phyloP scores from a whole-genome alignment of 2,113 vertebrate species.

The Bufo gargarizans region DNA sequence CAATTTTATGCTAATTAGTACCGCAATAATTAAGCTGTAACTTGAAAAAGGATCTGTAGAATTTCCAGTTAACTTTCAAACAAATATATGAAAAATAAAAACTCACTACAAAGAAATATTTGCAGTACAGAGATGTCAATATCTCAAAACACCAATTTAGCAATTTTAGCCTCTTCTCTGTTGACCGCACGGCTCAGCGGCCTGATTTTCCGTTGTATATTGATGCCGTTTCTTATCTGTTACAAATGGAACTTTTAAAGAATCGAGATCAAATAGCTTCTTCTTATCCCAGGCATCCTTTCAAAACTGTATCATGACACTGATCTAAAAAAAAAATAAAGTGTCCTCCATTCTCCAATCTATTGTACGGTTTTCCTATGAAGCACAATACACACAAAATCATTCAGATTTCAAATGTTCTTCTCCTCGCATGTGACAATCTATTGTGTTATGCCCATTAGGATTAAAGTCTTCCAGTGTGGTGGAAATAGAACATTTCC shows the following conservation, averaged over 20 bases:
- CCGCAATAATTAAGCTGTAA: neutral
- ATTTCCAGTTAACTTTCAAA: conserved; percentile 4
- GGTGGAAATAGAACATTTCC: neutral
- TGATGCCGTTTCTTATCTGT: conserved; percentile 33
- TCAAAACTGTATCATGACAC: conserved; percentile 37
- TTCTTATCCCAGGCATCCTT: conserved; percentile 21
- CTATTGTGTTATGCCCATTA: conserved; percentile 29
- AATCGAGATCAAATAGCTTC: conserved; percentile 33
- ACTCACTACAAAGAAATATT: neutral
- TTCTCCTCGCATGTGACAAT: conserved; percentile 25
- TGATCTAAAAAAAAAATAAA: conserved; percentile 22
- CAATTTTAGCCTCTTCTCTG: neutral
- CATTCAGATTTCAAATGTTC: conserved; percentile 17
- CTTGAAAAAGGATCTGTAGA: neutral
- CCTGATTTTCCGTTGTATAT: conserved; percentile 19
- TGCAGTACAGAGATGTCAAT: neutral
- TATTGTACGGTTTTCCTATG: neutral
- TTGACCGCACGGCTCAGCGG: conserved; percentile 29
- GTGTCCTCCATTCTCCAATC: neutral
- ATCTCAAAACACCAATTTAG: neutral
- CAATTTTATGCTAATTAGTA: conserved; percentile 24
- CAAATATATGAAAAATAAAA: neutral
- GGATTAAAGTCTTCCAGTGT: conserved; percentile 33
- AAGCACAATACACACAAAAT: conserved; percentile 1
- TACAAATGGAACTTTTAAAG: conserved; percentile 44